A percentile compares a stretch with the other conserved stretches of the same genome.
Conservation (phyloP, 1,140 invertebrate species). For the Bombus waltoni region DNA sequence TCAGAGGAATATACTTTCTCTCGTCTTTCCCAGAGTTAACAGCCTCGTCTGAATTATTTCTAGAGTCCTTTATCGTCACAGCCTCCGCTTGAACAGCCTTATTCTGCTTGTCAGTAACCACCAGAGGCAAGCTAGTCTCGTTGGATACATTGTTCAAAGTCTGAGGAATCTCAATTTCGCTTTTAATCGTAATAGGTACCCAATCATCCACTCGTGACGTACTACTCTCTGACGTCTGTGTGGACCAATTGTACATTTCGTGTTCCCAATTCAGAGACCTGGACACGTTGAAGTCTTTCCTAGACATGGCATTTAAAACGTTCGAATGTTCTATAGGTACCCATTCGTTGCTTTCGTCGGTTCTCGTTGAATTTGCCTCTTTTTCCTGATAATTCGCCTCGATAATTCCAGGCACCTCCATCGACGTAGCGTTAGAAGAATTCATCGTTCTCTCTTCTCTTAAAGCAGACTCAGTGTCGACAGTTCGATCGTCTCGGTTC, state of each 20-base stretch:
- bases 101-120: background rate
- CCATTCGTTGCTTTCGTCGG: slow-evolving; percentile 62
- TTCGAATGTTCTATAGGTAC: slow-evolving; percentile 56
- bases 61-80: background rate
- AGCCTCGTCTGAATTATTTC: slow-evolving; percentile 18
- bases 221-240: slow-evolving; percentile 5
- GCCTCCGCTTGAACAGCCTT: background rate
- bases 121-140: background rate
- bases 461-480: background rate
- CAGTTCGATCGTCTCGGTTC: background rate
- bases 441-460: background rate
- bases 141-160: background rate
- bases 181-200: slow-evolving; percentile 66
- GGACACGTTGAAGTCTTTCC: slow-evolving; percentile 53
- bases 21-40: slow-evolving; percentile 50
- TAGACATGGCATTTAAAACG: background rate
- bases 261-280: slow-evolving; percentile 62
- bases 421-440: too few species aligned
- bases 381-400: background rate
- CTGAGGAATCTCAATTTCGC: background rate
- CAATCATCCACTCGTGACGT: slow-evolving; percentile 72
- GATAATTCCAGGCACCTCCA: background rate
- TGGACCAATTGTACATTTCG: slow-evolving; percentile 31
- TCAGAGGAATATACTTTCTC: slow-evolving; percentile 77
- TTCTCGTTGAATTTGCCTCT: background rate